Conservation (phyloP, 2,888 invertebrate genomes). For the Gymnosoma rotundatum region DNA sequence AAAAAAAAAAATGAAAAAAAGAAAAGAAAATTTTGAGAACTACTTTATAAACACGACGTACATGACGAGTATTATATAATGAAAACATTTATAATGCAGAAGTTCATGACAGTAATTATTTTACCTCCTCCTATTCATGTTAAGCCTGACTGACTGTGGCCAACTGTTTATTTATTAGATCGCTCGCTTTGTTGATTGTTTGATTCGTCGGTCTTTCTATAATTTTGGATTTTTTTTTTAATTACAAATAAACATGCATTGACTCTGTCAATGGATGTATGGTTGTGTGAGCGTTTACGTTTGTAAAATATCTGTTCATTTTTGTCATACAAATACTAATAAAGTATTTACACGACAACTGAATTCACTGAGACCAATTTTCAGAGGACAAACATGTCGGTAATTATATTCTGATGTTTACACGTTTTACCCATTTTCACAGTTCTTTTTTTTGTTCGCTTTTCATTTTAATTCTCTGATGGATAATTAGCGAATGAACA, state of each 20-base stretch:
- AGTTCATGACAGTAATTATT: not conserved
- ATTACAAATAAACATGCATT: slow-evolving; percentile 63
- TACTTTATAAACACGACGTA: not conserved
- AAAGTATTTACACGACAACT: slow-evolving; percentile 60
- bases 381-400: slow-evolving; percentile 68
- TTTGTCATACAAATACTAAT: slow-evolving; percentile 44
- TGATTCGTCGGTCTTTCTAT: slow-evolving; percentile 39
- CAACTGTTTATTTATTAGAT: slow-evolving; percentile 30
- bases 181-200: slow-evolving; percentile 36
- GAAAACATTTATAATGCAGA: not conserved
- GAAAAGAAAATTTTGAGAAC: not conserved
- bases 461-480: slow-evolving; percentile 65
- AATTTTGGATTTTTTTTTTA: slow-evolving; percentile 52
- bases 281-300: not conserved
- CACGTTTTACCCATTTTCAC: slow-evolving; percentile 73
- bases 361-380: slow-evolving; percentile 61
- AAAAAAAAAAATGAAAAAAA: no score
- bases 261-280: slow-evolving; percentile 17
- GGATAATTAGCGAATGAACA: slow-evolving; percentile 68
- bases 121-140: not conserved
- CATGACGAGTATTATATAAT: not conserved
- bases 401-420: slow-evolving; percentile 73
- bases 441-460: slow-evolving; percentile 44
- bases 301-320: slow-evolving; percentile 26
- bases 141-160: slow-evolving; percentile 12